A percentile compares a stretch with the other conserved stretches of the same genome.
These are phyloP conservation scores for Sebastes flavidus DNA, from an alignment of 2,797 vertebrate genomes.

Conservation along the genomic window DNA sequence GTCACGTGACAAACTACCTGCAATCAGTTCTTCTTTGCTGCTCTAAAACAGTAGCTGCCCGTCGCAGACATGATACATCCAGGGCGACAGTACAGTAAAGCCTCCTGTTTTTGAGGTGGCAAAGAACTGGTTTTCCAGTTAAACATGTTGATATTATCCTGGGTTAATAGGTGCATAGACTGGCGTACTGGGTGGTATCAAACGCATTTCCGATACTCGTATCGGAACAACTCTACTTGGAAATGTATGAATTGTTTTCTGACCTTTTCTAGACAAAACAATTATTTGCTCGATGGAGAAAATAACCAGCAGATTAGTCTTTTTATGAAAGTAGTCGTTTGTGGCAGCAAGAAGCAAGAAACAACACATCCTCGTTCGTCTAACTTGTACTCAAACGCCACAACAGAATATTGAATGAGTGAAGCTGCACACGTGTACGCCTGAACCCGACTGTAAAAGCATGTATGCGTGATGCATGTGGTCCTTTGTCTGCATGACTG, in stretches of 20 bases:
- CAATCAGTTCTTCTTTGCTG: too few species aligned
- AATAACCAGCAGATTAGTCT: not conserved
- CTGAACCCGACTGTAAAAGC: not conserved
- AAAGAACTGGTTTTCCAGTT: too few species aligned
- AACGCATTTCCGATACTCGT: too few species aligned
- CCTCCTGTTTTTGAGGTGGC: too few species aligned
- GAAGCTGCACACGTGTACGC: not conserved
- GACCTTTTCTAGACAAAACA: not conserved
- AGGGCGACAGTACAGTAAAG: too few species aligned
- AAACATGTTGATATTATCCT: too few species aligned
- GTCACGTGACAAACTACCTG: too few species aligned
- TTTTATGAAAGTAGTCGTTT: not conserved
- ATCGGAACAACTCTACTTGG: too few species aligned
- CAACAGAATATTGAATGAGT: not conserved
- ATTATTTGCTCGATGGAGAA: not conserved
- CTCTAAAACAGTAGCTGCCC: too few species aligned
- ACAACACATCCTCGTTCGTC: not conserved
- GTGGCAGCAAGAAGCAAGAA: not conserved
- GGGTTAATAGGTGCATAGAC: too few species aligned
- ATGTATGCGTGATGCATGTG: slow-evolving; percentile 8
- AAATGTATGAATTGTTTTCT: not conserved
- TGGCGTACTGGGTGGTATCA: too few species aligned
- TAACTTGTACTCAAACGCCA: not conserved
- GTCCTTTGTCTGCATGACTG: slow-evolving; percentile 34
- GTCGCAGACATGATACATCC: too few species aligned